phyloP scores from a whole-genome alignment of 2,113 vertebrate species.

The Oncorhynchus clarkii region DNA sequence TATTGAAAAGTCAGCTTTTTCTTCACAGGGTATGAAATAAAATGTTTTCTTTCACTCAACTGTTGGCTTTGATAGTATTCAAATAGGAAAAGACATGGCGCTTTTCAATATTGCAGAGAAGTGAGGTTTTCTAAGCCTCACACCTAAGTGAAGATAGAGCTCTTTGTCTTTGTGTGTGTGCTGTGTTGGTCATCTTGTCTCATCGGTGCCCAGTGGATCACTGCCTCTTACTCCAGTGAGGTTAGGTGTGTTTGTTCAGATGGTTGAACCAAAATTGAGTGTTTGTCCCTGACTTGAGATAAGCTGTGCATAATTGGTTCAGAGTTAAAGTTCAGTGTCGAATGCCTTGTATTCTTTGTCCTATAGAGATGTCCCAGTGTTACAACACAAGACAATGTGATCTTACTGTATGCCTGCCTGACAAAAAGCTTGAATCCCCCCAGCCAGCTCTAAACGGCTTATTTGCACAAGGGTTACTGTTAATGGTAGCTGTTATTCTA shows the following conservation, averaged over 20 bases:
- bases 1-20: background rate
- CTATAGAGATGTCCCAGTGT: background rate
- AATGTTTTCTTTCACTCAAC: background rate
- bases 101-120: background rate
- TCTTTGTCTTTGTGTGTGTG: conserved; percentile 6
- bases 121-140: background rate
- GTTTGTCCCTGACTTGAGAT: background rate
- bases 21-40: background rate
- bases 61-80: background rate
- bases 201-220: background rate
- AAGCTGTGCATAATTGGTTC: too few relatives aligned
- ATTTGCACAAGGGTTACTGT: background rate
- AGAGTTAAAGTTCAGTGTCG: background rate
- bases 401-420: background rate
- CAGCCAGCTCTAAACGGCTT: background rate
- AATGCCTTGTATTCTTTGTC: background rate
- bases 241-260: conserved; percentile 15
- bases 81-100: too few relatives aligned
- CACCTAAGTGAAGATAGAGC: background rate
- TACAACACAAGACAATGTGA: background rate
- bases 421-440: background rate
- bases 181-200: background rate
- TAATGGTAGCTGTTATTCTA: background rate
- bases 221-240: background rate
- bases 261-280: background rate